These are phyloP conservation scores for Gobiocypris rarus DNA, from an alignment of 2,113 vertebrate genomes.

Conservation along the genomic window DNA sequence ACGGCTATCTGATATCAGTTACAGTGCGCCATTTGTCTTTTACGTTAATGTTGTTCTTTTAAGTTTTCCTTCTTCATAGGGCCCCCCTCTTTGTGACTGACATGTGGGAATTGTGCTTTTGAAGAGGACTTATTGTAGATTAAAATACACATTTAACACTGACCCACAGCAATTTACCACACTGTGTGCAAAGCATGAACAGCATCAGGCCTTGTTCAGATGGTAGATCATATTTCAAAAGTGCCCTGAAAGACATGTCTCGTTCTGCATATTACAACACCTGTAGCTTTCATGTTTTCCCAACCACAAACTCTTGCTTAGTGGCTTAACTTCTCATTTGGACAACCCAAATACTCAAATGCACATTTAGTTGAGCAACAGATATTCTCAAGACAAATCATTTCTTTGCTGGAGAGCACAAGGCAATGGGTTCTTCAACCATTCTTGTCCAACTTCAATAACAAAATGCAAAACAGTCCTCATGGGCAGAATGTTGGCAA, in stretches of 20 bases:
- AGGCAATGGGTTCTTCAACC: slow-evolving; percentile 46
- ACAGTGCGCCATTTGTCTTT: slow-evolving; percentile 59
- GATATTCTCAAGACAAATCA: slow-evolving; percentile 2
- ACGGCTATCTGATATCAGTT: slow-evolving; percentile 67
- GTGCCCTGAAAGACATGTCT: slow-evolving; percentile 49
- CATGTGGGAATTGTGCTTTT: slow-evolving; percentile 68
- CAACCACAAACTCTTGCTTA: neutral
- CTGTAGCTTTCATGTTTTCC: slow-evolving; percentile 42
- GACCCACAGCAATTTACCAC: slow-evolving; percentile 45
- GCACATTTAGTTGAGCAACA: neutral
- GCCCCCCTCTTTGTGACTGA: slow-evolving; percentile 67
- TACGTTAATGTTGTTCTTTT: slow-evolving; percentile 68
- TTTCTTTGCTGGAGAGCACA: slow-evolving; percentile 41
- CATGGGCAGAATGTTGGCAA: slow-evolving; percentile 63
- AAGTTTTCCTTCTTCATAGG: slow-evolving; percentile 59
- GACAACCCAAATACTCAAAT: slow-evolving; percentile 25
- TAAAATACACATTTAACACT: slow-evolving; percentile 67
- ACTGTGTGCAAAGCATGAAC: neutral
- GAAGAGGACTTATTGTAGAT: slow-evolving; percentile 75
- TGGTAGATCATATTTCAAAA: slow-evolving; percentile 65
- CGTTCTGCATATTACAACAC: slow-evolving; percentile 46
- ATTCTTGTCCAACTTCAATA: slow-evolving; percentile 55
- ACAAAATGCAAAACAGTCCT: slow-evolving; percentile 61
- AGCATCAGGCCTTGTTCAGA: slow-evolving; percentile 53
- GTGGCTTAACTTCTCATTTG: slow-evolving; percentile 5